Evolutionary conservation across 2,797 vertebrate species (phyloP), one percentile per base, ranked within the genome.

Genomic region (Anniella stebbinsi): DNA sequence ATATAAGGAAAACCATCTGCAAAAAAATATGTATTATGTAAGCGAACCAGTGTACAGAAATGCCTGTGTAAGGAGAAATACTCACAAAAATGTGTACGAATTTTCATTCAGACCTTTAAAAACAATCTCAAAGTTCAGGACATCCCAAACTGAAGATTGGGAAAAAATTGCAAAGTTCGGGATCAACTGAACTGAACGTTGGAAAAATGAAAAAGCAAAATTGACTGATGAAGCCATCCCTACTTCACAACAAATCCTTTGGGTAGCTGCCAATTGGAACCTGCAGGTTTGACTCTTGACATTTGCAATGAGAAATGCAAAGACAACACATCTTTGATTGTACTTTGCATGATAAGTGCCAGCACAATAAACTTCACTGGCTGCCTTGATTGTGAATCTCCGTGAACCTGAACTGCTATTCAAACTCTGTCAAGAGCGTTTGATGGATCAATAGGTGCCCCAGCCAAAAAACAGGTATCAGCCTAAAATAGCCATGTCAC

Each of bases 381-480:
- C 85, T 91, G 93, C 95, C 91, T 93, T 84, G 92, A 93, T 92
- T 95, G 91, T 91, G 89, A 91, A 84, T 93, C 93, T 94, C 91
- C 92, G 89, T 86, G 89, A 94, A 88, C 91, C 69, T 87, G 91
- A 94, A 84, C 78, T 88, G 75, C 67, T 82, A 86, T 92, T 94
- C 93, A 88, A 94, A 89, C 69, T 81, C 87, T 72, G 41, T 85
- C 81, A 30, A 92, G 85, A 28, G 94, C 83, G 70, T 89, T 0
- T 41, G 90, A 63, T 18, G 94, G 90, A 95, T 76, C 78, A 86
- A 9, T 73, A 91, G 10, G 33, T 83, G 84, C 80, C 90, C 88
- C 90, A 90, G 91, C 91, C 89, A 41, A 80, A 73, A 17, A 54
- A 25, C 36, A 2, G 76, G 48, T 80, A 66, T 76, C 70, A 89